phyloP scores from a whole-genome alignment of 2,888 invertebrate genomes.

The Melipona beecheii region DNA sequence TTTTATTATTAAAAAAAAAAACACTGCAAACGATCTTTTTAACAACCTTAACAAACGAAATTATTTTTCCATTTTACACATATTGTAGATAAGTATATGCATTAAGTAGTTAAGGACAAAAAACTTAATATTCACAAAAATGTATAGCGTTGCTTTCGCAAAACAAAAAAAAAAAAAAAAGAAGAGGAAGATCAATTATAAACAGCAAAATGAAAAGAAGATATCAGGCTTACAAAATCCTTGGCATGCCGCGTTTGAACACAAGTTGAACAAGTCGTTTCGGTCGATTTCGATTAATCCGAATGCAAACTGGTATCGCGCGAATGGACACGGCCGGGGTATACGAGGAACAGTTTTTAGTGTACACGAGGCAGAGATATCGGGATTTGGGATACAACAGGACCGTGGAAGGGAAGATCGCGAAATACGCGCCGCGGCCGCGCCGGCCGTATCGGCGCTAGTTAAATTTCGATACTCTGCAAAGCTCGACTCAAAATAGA shows the following conservation, averaged over 20 bases:
- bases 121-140: too few relatives aligned
- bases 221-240: not conserved
- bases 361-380: constrained; percentile 28
- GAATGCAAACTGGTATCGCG: constrained; percentile 55
- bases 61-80: too few relatives aligned
- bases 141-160: too few relatives aligned
- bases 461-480: constrained; percentile 72
- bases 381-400: constrained; percentile 25
- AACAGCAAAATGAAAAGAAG: not conserved
- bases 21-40: too few relatives aligned
- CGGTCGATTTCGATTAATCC: constrained; percentile 57
- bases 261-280: constrained; percentile 25
- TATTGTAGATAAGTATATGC: too few relatives aligned
- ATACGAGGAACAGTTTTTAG: constrained; percentile 37
- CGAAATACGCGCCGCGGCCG: constrained; percentile 10
- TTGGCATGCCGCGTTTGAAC: not conserved
- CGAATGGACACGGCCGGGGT: not conserved
- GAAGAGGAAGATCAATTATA: not conserved
- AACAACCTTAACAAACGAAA: too few relatives aligned
- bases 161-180: too few relatives aligned
- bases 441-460: constrained; percentile 33
- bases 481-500: constrained; percentile 63
- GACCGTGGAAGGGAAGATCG: constrained; percentile 44
- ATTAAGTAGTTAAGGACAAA: too few relatives aligned
- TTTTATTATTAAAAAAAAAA: too few relatives aligned